phyloP scores from a whole-genome alignment of 1,140 invertebrate species.

The Catajapyx aquilonaris region DNA sequence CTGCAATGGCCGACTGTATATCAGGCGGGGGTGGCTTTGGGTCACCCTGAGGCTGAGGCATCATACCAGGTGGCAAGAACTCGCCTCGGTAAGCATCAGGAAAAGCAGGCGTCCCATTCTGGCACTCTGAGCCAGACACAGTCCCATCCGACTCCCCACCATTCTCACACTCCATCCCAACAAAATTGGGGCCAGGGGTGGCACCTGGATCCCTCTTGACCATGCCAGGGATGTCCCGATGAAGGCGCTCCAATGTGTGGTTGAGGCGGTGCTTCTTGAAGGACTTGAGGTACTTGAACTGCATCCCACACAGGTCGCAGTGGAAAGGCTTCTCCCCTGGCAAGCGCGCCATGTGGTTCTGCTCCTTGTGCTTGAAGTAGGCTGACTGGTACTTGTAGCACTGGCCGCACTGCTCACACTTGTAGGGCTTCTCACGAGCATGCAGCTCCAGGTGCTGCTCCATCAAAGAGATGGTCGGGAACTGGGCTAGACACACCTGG shows the following conservation, averaged over 20 bases:
- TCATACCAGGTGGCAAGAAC: too few relatives aligned
- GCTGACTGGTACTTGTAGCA: conserved; percentile 71
- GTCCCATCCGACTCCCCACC: not conserved
- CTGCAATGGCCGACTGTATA: conserved; percentile 4
- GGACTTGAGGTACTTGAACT: conserved; percentile 67
- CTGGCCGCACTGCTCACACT: conserved; percentile 74
- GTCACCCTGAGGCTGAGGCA: too few relatives aligned
- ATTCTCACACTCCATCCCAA: conserved; percentile 1
- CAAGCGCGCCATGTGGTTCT: conserved; percentile 61
- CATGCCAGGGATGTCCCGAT: conserved; percentile 17
- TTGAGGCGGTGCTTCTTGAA: conserved; percentile 75
- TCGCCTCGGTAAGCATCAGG: too few relatives aligned
- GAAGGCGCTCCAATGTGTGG: conserved; percentile 56
- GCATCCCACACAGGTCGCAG: conserved; percentile 74
- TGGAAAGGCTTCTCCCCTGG: conserved; percentile 74
- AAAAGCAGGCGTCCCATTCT: too few relatives aligned
- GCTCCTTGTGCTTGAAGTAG: conserved; percentile 69
- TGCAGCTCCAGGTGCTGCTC: conserved; percentile 58
- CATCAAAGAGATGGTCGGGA: conserved; percentile 57
- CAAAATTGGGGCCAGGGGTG: conserved; percentile 5
- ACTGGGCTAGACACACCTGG: conserved; percentile 54
- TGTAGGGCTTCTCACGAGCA: conserved; percentile 63
- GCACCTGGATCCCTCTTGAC: not conserved
- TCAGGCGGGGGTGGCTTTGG: too few relatives aligned
- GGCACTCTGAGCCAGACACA: not conserved